Evolutionary conservation across 2,888 invertebrate genomes (phyloP), one percentile per base, ranked within the genome.

Genomic region (Lissocephala sabroskyi): DNA sequence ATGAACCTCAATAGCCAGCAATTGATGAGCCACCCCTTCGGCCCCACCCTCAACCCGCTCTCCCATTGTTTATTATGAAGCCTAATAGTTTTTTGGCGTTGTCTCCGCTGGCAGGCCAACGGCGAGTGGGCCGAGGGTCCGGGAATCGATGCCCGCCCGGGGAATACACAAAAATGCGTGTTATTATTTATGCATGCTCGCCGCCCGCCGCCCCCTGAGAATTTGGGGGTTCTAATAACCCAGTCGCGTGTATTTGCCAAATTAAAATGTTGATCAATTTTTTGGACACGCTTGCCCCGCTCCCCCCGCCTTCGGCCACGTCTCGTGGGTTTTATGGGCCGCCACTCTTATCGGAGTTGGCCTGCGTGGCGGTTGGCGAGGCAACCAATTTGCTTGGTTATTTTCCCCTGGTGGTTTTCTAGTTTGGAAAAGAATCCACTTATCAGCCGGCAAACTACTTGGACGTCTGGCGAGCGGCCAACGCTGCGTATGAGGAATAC

Each of bases 211-310:
- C 36, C 10, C 13, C 16, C 9, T 14, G 14, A 18, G 14, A 11
- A 40, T 45, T 30, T 41, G 35, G 7, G 1, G 13, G 23, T 37
- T 37, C 37, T 28, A 29, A 46, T 46, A 52, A 53, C 41, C 32
- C 18, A 30, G 57, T 74, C 59, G 74, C 74, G 75, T 74, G 74
- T 49, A 42, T 54, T 45, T 13, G 29, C 28, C 49, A 52, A 62
- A 71, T 74, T 56, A 71, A 65, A 60, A 59, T 57, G 56, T 58
- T 58, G 68, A 63, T 73, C 57, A 48, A 63, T 53, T 75, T 52
- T 35, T 42, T 23, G 23, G 3, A 7, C 7, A 23, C 23, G 23
- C 13, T 19, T 7, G 41, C 10, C 29, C 11, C 14, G n/a, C n/a
- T 19, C 13, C 39, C 23, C n/a, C 11, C 11, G 6, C 9, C 43